Evolutionary conservation across 64 coral and sea anemone genomes (phyloP).

Genomic region (Actinia tenebrosa): DNA sequence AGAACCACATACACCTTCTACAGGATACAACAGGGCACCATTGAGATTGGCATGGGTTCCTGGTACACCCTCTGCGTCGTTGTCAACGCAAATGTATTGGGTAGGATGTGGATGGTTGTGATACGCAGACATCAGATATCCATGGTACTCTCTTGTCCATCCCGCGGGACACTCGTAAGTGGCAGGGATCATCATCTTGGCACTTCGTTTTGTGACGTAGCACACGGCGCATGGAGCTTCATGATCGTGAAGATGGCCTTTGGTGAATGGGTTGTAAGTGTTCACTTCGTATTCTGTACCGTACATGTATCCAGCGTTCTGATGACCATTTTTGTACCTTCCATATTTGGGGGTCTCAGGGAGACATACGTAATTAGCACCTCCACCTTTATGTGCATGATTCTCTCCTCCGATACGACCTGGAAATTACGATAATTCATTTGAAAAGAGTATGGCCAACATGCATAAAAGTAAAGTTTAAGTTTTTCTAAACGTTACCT

Average conservation of each 20-base stretch:
- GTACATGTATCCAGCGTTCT: conserved; percentile 10
- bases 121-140: conserved; percentile 19
- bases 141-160: conserved; percentile 46
- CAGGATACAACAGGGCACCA: conserved; percentile 42
- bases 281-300: conserved; percentile 30
- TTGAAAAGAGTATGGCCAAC: background rate
- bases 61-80: conserved; percentile 5
- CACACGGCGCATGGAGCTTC: conserved; percentile 32
- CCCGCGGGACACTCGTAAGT: conserved; percentile 45
- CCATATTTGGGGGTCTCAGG: conserved; percentile 23
- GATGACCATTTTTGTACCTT: background rate
- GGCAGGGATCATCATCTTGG: conserved; percentile 42
- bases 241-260: conserved; percentile 20
- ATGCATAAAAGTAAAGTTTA: background rate
- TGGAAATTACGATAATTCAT: background rate
- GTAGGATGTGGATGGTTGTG: conserved; percentile 8
- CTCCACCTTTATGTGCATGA: background rate
- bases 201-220: conserved; percentile 26
- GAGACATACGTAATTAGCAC: conserved; percentile 7
- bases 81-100: conserved; percentile 42
- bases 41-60: conserved; percentile 7
- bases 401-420: conserved; percentile 9
- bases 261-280: conserved; percentile 1
- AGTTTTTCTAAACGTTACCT: background rate
- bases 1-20: conserved; percentile 18